These are phyloP conservation scores for Cebidichthys violaceus DNA, from an alignment of 2,113 vertebrate species.

Conservation along the genomic window DNA sequence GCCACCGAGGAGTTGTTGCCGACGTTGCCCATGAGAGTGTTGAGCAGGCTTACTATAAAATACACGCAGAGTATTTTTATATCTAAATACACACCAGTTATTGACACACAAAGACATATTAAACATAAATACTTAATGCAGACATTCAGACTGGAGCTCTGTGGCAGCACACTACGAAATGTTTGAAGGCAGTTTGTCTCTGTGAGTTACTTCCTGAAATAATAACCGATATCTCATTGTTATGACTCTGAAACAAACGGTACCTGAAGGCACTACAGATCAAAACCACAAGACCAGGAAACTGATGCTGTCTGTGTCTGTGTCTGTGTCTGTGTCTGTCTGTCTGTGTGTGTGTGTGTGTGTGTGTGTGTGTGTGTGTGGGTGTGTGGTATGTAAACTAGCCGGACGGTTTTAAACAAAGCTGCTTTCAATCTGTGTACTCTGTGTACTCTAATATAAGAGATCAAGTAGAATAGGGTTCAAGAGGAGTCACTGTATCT, in stretches of 20 bases:
- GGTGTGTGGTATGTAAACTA: conserved; percentile 27
- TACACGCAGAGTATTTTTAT: background rate
- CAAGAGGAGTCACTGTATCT: too few relatives aligned
- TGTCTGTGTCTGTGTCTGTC: background rate
- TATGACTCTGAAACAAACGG: too few relatives aligned
- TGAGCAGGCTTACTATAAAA: background rate
- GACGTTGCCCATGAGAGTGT: rapidly evolving
- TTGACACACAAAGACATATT: too few relatives aligned
- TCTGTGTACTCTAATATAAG: background rate
- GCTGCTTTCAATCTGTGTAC: background rate
- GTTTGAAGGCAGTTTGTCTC: too few relatives aligned
- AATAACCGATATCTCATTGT: too few relatives aligned
- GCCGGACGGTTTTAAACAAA: conserved; percentile 3
- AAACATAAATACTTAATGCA: too few relatives aligned
- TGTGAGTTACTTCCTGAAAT: too few relatives aligned
- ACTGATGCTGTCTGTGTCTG: background rate
- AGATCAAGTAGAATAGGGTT: background rate
- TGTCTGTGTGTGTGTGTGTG: background rate
- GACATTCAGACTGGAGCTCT: too few relatives aligned
- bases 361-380: background rate
- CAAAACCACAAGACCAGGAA: too few relatives aligned
- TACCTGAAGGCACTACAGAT: too few relatives aligned
- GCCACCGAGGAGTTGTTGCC: background rate
- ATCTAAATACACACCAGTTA: too few relatives aligned
- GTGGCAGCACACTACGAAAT: too few relatives aligned